Percentiles rank a stretch among this genome's conserved stretches.
Evolutionary conservation across 30 jellyfish, hydroid and myxozoan species (phyloP).

Genomic region (Catostylus mosaicus): DNA sequence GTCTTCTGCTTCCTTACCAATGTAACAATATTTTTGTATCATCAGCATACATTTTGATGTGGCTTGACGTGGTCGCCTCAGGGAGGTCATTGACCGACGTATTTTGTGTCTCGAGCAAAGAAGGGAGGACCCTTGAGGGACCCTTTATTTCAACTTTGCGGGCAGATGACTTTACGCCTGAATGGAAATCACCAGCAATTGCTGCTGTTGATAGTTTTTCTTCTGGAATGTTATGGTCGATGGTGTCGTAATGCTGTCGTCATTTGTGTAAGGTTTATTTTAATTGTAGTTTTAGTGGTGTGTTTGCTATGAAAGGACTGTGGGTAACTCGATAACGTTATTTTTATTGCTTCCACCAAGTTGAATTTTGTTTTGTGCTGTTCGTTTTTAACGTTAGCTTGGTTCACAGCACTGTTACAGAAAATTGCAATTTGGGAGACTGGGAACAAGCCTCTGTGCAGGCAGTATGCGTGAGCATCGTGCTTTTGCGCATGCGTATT

Average conservation of each 20-base stretch:
- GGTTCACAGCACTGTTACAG: too few relatives aligned
- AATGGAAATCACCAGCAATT: background rate
- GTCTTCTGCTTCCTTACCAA: background rate
- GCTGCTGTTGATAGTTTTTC: background rate
- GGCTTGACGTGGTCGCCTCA: background rate
- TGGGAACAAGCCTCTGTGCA: constrained; percentile 5
- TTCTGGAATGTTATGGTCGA: background rate
- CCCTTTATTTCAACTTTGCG: background rate
- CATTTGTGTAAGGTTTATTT: too few relatives aligned
- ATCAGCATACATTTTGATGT: background rate
- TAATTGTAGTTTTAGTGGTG: too few relatives aligned
- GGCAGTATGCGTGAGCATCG: too few relatives aligned
- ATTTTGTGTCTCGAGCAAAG: background rate
- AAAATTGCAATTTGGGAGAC: background rate
- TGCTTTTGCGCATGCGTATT: constrained; percentile 14
- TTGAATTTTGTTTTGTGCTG: too few relatives aligned
- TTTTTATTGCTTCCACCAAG: too few relatives aligned
- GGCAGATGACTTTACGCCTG: background rate
- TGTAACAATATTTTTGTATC: background rate
- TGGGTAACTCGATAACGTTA: too few relatives aligned
- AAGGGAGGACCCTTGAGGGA: constrained; percentile 2
- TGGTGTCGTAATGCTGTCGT: background rate
- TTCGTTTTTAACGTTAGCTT: too few relatives aligned
- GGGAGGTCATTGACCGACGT: background rate
- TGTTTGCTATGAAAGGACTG: too few relatives aligned